Evolutionary conservation across 1,140 invertebrate species (phyloP), one percentile per base, ranked within the genome.

Genomic region (Heterodera schachtii): DNA sequence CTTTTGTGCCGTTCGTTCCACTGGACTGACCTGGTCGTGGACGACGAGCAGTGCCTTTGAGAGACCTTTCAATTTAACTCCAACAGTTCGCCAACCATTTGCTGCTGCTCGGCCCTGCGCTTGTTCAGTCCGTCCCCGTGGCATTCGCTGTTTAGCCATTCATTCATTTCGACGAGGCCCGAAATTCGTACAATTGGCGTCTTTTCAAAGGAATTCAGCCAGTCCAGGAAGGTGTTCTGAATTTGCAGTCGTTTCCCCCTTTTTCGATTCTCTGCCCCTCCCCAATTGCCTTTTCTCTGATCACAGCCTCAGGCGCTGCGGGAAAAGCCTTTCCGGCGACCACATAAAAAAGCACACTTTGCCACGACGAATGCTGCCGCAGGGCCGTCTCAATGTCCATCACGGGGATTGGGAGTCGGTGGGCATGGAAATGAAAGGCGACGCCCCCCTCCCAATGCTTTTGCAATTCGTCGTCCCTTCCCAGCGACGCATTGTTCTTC

Each of bases 341-440:
- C 3, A 70, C 74, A 43, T 84, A 84, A 43, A 84, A 81, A 11
- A 70, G 46, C 21, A 44, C 79, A 16, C 44, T 46, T 67, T 60
- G 75, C 44, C 46, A 78, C 11, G n/a, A 46, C 11, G 69, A 67
- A 47, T 43, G 31, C 57, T 78, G 21, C 6, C 78, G 83, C 44
- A 84, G 3, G 49, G 11, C 41, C 16, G 44, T 31, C 5, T 85
- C 84, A n/a, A 85, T 77, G 21, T 44, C 73, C 44, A 21, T 21
- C 13, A 73, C 19, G 31, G 21, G 31, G 1, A 85, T 47, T 19
- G 79, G 52, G 7, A 74, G 75, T 47, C 73, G 75, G 44, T 86
- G 82, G 31, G 21, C 47, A n/a, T 86, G 82, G 46, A 78, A 83
- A 75, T 85, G 85, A 60, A 83, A 87, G 31, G 49, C 71, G 16